Base-by-base conservation (phyloP, 1,140 invertebrate genomes). In the Drosophila melanica region DNA sequence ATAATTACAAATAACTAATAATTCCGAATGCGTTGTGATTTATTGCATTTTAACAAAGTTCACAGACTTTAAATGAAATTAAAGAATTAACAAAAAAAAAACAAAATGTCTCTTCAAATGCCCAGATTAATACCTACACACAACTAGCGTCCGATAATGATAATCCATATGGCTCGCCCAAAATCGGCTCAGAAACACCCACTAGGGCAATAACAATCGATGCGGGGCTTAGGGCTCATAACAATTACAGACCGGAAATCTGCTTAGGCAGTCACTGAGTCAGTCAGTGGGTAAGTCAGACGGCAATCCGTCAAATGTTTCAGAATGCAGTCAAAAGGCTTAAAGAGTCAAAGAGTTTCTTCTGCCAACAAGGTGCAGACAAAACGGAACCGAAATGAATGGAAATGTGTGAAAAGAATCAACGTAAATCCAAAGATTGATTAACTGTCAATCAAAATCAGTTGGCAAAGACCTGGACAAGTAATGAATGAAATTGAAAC, bases 201-300 rank as follows among this genome's bases (percentile, higher is more conserved):
- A 89, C 85, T 67, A 70, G 44, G 50, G 45, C 53, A 41, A n/a
- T 14, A 42, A 54, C 51, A 75, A 71, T 79, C 30, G 45, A 11
- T 18, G 9, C 59, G 20, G 30, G 69, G 69, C 77, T 80, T 72
- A 75, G 60, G 50, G 66, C 67, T 77, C 63, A 80, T 77, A 84
- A 89, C 84, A 89, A 89, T 89, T 89, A 85, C 81, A 27, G 20
- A 89, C 84, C 84, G 84, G 84, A 89, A 89, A 89, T 89, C 85
- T 89, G 84, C 79, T 77, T 84, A 78, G 45, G 48, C 20, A 66
- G 78, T 87, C 74, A 66, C 23, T 27, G 37, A 66, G 47, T 53
- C 63, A 67, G 58, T 57, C 55, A 86, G 67, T n/a, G n/a, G n/a
- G n/a, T 76, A 54, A 74, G 63, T 77, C 75, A 78, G 72, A 81